phyloP scores from a whole-genome alignment of 2,797 vertebrate genomes.

The Siniperca obscura region DNA sequence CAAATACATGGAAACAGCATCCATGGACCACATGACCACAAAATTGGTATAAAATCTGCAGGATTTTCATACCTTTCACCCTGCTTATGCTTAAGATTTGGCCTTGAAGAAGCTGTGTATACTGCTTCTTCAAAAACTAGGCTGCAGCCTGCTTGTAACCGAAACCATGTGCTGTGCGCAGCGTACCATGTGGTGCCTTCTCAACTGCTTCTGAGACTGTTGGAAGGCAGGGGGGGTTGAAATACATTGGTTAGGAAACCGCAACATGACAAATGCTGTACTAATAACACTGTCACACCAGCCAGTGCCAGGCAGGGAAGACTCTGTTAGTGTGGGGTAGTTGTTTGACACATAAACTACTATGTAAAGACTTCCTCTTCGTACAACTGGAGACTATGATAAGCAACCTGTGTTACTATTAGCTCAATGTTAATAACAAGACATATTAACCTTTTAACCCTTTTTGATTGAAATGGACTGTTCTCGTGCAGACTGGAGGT shows the following conservation, averaged over 20 bases:
- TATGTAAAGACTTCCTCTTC: conserved; percentile 58
- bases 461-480: not conserved
- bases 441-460: not conserved
- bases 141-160: conserved; percentile 54
- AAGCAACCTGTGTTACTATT: conserved; percentile 2
- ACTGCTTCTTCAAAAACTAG: conserved; percentile 24
- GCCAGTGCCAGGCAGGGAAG: conserved; percentile 56
- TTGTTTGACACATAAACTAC: conserved; percentile 41
- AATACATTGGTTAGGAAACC: conserved; percentile 72
- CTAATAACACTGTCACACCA: conserved; percentile 66
- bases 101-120: conserved; percentile 10
- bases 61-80: conserved; percentile 24
- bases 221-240: conserved; percentile 33
- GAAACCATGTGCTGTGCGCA: conserved; percentile 69
- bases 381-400: conserved; percentile 3
- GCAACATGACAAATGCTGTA: conserved; percentile 78
- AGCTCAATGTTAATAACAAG: not conserved
- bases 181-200: conserved; percentile 65
- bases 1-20: conserved; percentile 21
- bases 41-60: conserved; percentile 19
- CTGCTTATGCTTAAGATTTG: conserved; percentile 22
- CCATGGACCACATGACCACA: conserved; percentile 7
- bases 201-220: conserved; percentile 64
- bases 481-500: not conserved
- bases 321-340: conserved; percentile 43